Evolutionary conservation across 2,797 vertebrate genomes (phyloP).

Genomic region (Caiman crocodilus): DNA sequence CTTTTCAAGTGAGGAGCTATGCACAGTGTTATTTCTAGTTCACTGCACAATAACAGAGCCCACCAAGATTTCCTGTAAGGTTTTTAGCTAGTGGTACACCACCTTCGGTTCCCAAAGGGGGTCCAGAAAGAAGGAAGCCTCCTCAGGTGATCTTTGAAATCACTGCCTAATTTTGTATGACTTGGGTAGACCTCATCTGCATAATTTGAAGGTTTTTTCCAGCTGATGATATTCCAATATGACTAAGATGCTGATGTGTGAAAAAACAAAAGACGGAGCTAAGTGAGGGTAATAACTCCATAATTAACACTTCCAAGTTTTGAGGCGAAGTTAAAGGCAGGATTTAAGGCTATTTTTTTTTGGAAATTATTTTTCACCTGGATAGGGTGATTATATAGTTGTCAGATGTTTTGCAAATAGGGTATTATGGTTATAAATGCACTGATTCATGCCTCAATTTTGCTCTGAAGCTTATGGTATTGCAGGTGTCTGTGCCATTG

Average conservation of each 20-base stretch:
- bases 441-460: not conserved
- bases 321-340: not conserved
- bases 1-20: not conserved
- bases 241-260: not conserved
- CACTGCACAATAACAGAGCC: not conserved
- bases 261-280: not conserved
- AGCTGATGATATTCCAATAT: not conserved
- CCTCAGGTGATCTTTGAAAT: not conserved
- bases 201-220: not conserved
- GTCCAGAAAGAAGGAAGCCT: not conserved
- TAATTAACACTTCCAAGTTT: not conserved
- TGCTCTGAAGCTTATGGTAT: not conserved
- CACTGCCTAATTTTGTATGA: not conserved
- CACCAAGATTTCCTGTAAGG: not conserved
- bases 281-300: rapidly evolving
- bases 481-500: not conserved
- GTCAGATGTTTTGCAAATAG: not conserved
- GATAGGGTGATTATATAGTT: not conserved
- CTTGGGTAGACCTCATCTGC: not conserved
- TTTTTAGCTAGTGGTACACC: not conserved
- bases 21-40: not conserved
- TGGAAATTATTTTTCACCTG: not conserved
- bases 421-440: not conserved
- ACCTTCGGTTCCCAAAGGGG: not conserved
- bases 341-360: not conserved